Evolutionary conservation across 2,888 invertebrate species (phyloP).

Genomic region (Rhynchonema sp.): DNA sequence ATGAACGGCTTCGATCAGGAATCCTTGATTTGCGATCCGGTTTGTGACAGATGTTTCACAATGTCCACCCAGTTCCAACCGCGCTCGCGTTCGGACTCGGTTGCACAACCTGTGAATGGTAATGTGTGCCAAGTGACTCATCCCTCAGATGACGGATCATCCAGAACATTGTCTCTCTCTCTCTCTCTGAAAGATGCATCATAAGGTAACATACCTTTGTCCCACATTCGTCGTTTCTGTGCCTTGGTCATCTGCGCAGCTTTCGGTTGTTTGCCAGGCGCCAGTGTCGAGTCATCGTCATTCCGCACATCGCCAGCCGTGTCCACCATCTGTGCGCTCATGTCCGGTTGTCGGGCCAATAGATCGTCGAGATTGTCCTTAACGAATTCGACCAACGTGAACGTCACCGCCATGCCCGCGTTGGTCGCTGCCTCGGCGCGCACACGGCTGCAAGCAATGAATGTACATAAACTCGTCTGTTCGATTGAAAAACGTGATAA

Average conservation of each 20-base stretch:
- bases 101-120: no score
- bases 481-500: no score
- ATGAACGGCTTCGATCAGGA: neutral
- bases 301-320: neutral
- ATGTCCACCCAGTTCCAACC: conserved; percentile 92
- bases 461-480: no score
- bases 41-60: conserved; percentile 75
- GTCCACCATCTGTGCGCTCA: neutral
- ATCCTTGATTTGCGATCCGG: neutral
- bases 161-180: no score
- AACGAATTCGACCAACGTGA: conserved; percentile 69
- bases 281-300: conserved; percentile 1
- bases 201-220: conserved; percentile 59
- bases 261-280: conserved; percentile 25
- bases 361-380: conserved; percentile 59
- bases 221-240: conserved; percentile 72
- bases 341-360: conserved; percentile 49
- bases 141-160: conserved; percentile 29
- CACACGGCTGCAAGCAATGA: no score
- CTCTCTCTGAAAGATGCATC: no score
- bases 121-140: neutral
- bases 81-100: conserved; percentile 59
- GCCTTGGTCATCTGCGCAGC: conserved; percentile 66
- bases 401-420: conserved; percentile 79
- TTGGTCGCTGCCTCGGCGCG: conserved; percentile 37